phyloP scores from a whole-genome alignment of 2,113 vertebrate genomes.

The Nymphicus hollandicus region DNA sequence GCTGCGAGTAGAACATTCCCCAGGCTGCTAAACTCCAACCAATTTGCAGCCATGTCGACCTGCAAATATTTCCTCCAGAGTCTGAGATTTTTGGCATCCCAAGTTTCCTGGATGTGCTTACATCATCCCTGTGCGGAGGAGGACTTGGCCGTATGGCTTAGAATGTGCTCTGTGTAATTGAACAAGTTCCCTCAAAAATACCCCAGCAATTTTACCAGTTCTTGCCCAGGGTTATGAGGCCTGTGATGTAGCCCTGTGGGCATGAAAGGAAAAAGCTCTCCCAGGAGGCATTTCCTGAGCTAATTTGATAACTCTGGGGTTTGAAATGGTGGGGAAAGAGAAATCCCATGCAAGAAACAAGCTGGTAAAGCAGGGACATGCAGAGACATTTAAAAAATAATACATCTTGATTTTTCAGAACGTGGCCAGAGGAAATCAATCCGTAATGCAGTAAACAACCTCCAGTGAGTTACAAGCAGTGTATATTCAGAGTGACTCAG shows the following conservation, averaged over 20 bases:
- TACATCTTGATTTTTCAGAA: background rate
- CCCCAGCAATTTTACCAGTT: conserved; percentile 9
- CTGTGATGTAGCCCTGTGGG: background rate
- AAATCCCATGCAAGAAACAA: background rate
- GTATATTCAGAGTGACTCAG: background rate
- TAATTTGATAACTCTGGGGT: background rate
- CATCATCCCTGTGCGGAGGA: conserved; percentile 54
- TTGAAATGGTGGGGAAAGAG: background rate
- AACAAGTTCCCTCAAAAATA: conserved; percentile 51
- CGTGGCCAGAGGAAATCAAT: background rate
- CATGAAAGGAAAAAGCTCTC: conserved; percentile 50
- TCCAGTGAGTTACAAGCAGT: background rate
- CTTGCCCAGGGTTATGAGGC: conserved; percentile 6
- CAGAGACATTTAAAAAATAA: background rate
- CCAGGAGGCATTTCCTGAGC: conserved; percentile 44
- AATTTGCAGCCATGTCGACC: conserved; percentile 49
- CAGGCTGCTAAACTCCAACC: conserved; percentile 21
- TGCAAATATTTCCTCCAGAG: conserved; percentile 42
- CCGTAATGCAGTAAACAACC: background rate
- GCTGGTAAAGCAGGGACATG: background rate
- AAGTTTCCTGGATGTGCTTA: conserved; percentile 67
- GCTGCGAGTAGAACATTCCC: background rate
- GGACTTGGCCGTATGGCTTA: conserved; percentile 40
- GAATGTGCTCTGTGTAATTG: conserved; percentile 27
- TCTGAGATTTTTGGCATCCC: conserved; percentile 55